Base-by-base conservation (phyloP, 2,113 vertebrate species). In the Daphoenositta chrysoptera region DNA sequence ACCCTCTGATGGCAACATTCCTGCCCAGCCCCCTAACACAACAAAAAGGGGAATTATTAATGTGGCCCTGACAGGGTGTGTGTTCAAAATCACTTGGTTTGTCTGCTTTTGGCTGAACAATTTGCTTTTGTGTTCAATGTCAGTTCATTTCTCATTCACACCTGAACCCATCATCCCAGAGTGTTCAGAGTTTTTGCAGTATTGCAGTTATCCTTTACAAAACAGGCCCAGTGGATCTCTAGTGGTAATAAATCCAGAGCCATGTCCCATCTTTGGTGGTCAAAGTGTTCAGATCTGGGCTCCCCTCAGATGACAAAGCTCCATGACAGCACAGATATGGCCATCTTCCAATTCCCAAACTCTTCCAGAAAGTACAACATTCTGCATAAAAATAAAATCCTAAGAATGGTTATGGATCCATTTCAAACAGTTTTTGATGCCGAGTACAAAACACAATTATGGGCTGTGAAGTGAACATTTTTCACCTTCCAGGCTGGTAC, bases 61-160 rank as follows among this genome's bases (percentile, higher is more conserved):
- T 2, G 15, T 10, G 20, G 16, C 24, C 26, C 4, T 5, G 2
- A 8, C 18, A 31, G 20, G n/a, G 26, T 2, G 0, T 2, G 7
- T 10, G 21, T 33, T 88, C 65, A 33, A 35, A 58, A 64, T 54
- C 35, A 15, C 8, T 70, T 2, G 0, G 1, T 47, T 50, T 53
- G 27, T 27, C 33, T n/a, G 19, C 12, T 53, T 76, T 35, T 48
- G 54, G 45, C 23, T 21, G 8, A 56, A 60, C 6, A 70, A 20
- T 18, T 42, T 33, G 9, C 23, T 35, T 27, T 64, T 30, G 19
- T 54, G 33, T 37, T 92, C 33, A 39, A 0, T 1, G 2, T 21
- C 53, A 23, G 28, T 37, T 71, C 20, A 73, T 73, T 33, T 50
- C 35, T 58, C 58, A 68, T 17, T 31, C 57, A 19, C 16, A 19